Evolutionary conservation across 1,140 invertebrate species (phyloP), one percentile per base, ranked within the genome.

Genomic region (Dufourea novaeangliae): DNA sequence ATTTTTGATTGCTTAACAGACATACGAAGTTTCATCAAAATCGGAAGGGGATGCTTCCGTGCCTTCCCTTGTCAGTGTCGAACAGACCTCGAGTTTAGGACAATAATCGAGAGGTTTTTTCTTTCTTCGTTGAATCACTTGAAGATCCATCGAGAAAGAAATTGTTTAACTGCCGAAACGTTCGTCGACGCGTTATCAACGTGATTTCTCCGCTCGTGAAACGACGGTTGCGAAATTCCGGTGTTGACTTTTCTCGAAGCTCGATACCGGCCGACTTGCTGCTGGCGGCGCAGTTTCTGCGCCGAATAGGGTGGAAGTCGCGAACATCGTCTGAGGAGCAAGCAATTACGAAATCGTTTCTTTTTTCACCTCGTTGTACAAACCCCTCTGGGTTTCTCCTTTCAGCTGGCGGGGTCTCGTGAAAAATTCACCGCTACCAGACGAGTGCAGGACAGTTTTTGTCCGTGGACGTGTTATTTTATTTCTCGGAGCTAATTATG

Each of bases 271-370:
- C 0, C 22, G 22, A 22, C 50, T 25, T n/a, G n/a, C n/a, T n/a
- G n/a, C n/a, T n/a, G n/a, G 50, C 50, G 1, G 14, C 27, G 25
- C 27, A 56, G 54, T 56, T 14, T 12, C 6, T 59, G 56, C 56
- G 12, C 5, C 11, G 69, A 54, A 69, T 44, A n/a, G 46, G 66
- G 54, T 34, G 57, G 77, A 78, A 72, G 66, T n/a, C n/a, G 78
- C 72, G 75, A 80, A 78, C 52, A 68, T 39, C 27, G 39, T 56
- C 29, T 37, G 25, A 71, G 59, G 54, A 63, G 62, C 67, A 52
- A 34, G 75, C 79, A 80, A 80, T 80, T 80, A 80, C 63, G 54
- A 62, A 80, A 54, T 44, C 70, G 68, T 78, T 72, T 78, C 75
- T 62, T 75, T 72, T 76, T 78, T 80, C 64, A 70, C 76, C 63